Base-by-base conservation (phyloP, 1,140 invertebrate genomes). In the Procambarus clarkii region DNA sequence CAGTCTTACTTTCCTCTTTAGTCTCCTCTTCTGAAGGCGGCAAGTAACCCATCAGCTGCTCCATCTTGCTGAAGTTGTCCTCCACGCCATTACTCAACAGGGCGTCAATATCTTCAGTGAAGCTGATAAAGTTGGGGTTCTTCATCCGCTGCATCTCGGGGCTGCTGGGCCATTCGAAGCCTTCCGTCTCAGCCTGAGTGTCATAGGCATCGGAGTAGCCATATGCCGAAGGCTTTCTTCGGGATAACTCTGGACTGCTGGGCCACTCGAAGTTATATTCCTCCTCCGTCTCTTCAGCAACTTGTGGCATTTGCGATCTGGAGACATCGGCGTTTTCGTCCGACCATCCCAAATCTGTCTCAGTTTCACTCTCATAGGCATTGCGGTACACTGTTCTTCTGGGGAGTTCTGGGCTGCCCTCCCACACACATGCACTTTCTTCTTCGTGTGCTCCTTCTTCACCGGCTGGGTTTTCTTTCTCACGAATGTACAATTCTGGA, bases 191-290 rank as follows among this genome's bases (percentile, higher is more conserved):
- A 48, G 46, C 83, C 44, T 93, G 92, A 4, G 91, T 93, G 88
- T 92, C 91, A 54, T 93, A 92, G 44, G 80, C 86, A 13, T 83
- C 79, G 5, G 88, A 92, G 80, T 83, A 92, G 48, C 60, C 89
- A 64, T 64, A 87, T 18, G n/a, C 44, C 34, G 45, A 86, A 21
- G 74, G 54, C 45, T 82, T 50, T 4, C 85, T 50, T 15, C 84
- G 80, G 2, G 83, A 69, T 58, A 91, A 24, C 78, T 92, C 92
- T 7, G 92, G 92, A 78, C 92, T 93, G 85, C 88, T 91, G 2
- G 92, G 92, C 92, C 92, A 93, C 77, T 93, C 92, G 45, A 93
- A 93, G 76, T 89, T 86, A 77, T 79, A 74, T 7, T 89, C 90
- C 34, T 93, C 92, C 50, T 93, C 92, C 8, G 54, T 82, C 69